Evolutionary conservation across 2,888 invertebrate genomes (phyloP).

Genomic region (Acrocyrtus sp.): DNA sequence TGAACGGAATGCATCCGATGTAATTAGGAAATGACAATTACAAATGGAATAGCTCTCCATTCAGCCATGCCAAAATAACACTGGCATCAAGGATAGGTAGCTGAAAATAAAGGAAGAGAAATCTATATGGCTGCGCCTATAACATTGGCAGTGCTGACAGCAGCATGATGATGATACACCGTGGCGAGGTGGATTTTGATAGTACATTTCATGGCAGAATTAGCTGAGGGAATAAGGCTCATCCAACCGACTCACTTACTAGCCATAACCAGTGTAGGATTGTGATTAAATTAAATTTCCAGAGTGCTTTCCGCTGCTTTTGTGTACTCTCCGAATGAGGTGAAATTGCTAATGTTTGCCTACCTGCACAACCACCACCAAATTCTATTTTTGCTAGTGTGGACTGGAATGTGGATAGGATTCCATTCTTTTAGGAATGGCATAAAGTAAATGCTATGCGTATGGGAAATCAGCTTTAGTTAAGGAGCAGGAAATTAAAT

Average conservation of each 20-base stretch:
- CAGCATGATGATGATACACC: background rate
- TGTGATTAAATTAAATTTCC: no score
- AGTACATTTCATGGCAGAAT: background rate
- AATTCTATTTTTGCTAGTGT: no score
- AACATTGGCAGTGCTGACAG: background rate
- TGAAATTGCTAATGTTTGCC: no score
- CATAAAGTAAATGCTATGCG: background rate
- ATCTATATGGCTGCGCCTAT: background rate
- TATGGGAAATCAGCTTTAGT: background rate
- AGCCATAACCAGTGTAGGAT: no score
- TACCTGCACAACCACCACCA: no score
- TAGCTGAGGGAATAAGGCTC: slow-evolving; percentile 8
- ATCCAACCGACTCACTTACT: no score
- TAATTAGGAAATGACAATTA: slow-evolving; percentile 28
- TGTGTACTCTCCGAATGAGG: slow-evolving; percentile 2
- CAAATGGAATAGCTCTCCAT: slow-evolving; percentile 3
- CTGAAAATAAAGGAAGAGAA: background rate
- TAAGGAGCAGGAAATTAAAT: slow-evolving; percentile 15
- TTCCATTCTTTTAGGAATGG: background rate
- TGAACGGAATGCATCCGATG: no score
- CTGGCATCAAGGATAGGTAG: background rate
- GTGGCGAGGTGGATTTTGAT: background rate
- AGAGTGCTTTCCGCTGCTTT: background rate
- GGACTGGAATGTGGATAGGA: no score
- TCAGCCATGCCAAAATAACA: no score